phyloP scores from a whole-genome alignment of 2,113 vertebrate genomes.

The Colinus virginianus region DNA sequence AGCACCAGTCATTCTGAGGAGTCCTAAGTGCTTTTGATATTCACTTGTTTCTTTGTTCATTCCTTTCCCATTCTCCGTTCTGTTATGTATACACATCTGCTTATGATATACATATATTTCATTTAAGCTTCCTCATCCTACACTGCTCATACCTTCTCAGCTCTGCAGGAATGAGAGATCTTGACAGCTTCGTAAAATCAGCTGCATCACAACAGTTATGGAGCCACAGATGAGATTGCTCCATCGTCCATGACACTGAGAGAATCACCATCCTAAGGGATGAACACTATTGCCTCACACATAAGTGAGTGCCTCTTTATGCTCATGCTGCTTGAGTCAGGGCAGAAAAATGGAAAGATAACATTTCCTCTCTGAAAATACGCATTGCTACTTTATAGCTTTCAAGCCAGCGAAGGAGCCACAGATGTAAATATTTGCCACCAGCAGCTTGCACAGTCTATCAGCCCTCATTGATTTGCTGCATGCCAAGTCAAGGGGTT shows the following conservation, averaged over 20 bases:
- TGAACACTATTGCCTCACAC: not conserved
- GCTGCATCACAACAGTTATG: not conserved
- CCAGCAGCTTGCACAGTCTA: not conserved
- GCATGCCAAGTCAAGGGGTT: not conserved
- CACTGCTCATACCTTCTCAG: not conserved
- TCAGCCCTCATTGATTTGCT: not conserved
- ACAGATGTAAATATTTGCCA: not conserved
- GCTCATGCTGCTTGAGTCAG: not conserved
- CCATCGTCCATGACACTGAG: not conserved
- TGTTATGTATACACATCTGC: not conserved
- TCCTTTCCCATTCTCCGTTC: not conserved
- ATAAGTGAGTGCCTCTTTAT: not conserved
- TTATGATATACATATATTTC: not conserved
- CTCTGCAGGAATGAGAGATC: not conserved
- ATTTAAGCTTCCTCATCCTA: not conserved
- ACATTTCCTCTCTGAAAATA: not conserved
- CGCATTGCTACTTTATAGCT: not conserved
- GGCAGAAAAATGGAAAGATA: not conserved
- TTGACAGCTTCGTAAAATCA: not conserved
- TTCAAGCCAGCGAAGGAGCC: not conserved
- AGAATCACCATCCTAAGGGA: not conserved
- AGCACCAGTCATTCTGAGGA: slow-evolving; percentile 12
- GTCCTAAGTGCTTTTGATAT: not conserved
- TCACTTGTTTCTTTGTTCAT: not conserved
- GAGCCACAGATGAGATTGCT: not conserved